Evolutionary conservation across 2,888 invertebrate genomes (phyloP).

Genomic region (Prosapia bicincta): DNA sequence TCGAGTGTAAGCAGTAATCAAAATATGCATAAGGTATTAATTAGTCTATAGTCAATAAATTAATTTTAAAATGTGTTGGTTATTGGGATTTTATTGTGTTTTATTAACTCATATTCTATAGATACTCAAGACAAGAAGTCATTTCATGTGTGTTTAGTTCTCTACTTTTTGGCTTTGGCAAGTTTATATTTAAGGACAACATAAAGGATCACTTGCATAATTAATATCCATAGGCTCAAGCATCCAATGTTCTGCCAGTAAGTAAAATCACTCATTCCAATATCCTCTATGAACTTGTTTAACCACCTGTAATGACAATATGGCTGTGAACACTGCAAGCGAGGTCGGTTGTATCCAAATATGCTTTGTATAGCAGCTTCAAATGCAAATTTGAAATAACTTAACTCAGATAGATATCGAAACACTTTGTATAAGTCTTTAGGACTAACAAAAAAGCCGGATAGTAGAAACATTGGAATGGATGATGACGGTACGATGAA

Average conservation of each 20-base stretch:
- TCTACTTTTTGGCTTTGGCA: constrained; percentile 7
- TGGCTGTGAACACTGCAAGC: constrained; percentile 73
- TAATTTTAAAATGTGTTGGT: too few species aligned
- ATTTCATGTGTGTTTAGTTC: too few species aligned
- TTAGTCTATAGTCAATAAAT: too few species aligned
- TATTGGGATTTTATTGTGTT: too few species aligned
- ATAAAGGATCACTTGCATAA: constrained; percentile 11
- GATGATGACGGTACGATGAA: constrained; percentile 83
- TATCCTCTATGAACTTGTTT: constrained; percentile 66
- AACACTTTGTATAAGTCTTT: constrained; percentile 85
- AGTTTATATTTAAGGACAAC: constrained; percentile 10
- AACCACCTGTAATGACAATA: constrained; percentile 44
- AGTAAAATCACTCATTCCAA: constrained; percentile 72
- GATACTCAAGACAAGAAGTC: too few species aligned
- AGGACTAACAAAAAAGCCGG: constrained; percentile 91
- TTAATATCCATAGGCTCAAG: constrained; percentile 4
- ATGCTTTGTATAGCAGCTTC: constrained; percentile 88
- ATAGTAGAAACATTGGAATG: constrained; percentile 88
- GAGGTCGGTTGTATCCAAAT: constrained; percentile 81
- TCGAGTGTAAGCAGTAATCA: too few species aligned
- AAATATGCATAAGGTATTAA: too few species aligned
- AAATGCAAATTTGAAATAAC: constrained; percentile 87
- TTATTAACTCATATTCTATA: too few species aligned
- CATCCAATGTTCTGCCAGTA: constrained; percentile 18
- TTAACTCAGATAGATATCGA: constrained; percentile 83